These are phyloP conservation scores for Azorinus chamasolen DNA, from an alignment of 2,888 invertebrate genomes.

Conservation along the genomic window DNA sequence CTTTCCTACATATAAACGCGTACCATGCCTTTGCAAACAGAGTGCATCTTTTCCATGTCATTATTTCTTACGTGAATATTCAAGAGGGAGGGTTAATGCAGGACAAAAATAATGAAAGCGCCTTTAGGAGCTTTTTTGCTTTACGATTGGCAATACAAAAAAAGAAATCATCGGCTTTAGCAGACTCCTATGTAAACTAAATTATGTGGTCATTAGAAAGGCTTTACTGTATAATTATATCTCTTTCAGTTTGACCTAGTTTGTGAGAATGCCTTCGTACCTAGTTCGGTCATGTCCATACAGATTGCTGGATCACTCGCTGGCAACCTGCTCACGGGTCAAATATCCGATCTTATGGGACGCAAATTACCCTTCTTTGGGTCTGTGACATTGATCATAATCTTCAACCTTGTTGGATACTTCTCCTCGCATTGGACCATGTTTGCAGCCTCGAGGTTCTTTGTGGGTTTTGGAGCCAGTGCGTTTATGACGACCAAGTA, in stretches of 20 bases:
- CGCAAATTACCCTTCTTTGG: constrained; percentile 41
- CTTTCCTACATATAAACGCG: too few relatives aligned
- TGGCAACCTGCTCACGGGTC: constrained; percentile 41
- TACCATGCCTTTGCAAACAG: too few relatives aligned
- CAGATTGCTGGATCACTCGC: constrained; percentile 39
- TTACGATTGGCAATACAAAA: too few relatives aligned
- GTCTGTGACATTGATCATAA: constrained; percentile 27
- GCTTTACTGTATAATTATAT: too few relatives aligned
- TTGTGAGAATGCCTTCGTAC: constrained; percentile 44
- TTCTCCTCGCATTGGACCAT: constrained; percentile 34
- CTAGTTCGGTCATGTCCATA: constrained; percentile 39
- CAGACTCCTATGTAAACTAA: too few relatives aligned
- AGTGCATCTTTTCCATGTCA: too few relatives aligned
- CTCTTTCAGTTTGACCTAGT: constrained; percentile 37
- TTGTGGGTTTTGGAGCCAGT: constrained; percentile 32
- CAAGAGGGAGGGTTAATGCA: too few relatives aligned
- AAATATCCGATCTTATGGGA: constrained; percentile 40
- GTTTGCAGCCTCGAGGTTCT: constrained; percentile 24
- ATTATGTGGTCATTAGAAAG: too few relatives aligned
- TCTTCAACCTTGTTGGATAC: constrained; percentile 25
- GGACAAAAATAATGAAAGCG: too few relatives aligned
- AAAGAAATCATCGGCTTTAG: too few relatives aligned
- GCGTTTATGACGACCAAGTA: constrained; percentile 40
- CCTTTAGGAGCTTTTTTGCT: too few relatives aligned
- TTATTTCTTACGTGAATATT: too few relatives aligned